Conservation (phyloP, 1,140 invertebrate genomes). For the Scaptomyza pallida region DNA sequence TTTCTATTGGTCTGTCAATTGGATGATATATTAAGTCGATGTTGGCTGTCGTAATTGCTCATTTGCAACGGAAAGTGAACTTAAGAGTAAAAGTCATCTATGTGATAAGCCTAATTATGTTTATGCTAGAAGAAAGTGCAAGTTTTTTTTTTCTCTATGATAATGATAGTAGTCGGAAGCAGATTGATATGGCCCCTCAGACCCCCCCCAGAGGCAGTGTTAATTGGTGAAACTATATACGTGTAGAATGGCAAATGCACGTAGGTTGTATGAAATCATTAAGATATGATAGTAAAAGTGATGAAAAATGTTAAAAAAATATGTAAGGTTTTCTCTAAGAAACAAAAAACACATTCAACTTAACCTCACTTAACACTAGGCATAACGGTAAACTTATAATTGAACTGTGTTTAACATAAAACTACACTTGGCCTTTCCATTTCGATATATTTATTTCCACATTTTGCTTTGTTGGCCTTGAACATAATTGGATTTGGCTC, state of each 20-base stretch:
- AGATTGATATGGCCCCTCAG: slow-evolving; percentile 24
- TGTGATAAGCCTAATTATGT: slow-evolving; percentile 43
- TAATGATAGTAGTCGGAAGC: not conserved
- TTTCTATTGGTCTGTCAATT: slow-evolving; percentile 41
- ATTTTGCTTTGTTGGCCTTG: slow-evolving; percentile 62
- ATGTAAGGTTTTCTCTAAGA: no score
- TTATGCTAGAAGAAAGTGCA: slow-evolving; percentile 42
- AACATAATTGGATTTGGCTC: slow-evolving; percentile 54
- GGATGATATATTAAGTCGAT: slow-evolving; percentile 37
- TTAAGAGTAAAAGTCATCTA: slow-evolving; percentile 50
- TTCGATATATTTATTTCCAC: slow-evolving; percentile 46
- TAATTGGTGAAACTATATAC: not conserved
- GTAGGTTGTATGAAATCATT: no score
- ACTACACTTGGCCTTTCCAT: slow-evolving; percentile 25
- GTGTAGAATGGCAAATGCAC: no score
- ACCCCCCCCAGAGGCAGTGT: not conserved
- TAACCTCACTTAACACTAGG: not conserved
- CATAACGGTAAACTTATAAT: slow-evolving; percentile 18
- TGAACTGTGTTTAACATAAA: not conserved
- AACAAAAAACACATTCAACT: no score
- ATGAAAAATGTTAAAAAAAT: no score
- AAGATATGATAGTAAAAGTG: no score
- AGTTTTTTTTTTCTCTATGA: slow-evolving; percentile 14
- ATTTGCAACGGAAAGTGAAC: slow-evolving; percentile 47
- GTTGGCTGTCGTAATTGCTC: slow-evolving; percentile 44